Conservation (phyloP, 2,888 invertebrate species). For the Eupithecia pulchellata region DNA sequence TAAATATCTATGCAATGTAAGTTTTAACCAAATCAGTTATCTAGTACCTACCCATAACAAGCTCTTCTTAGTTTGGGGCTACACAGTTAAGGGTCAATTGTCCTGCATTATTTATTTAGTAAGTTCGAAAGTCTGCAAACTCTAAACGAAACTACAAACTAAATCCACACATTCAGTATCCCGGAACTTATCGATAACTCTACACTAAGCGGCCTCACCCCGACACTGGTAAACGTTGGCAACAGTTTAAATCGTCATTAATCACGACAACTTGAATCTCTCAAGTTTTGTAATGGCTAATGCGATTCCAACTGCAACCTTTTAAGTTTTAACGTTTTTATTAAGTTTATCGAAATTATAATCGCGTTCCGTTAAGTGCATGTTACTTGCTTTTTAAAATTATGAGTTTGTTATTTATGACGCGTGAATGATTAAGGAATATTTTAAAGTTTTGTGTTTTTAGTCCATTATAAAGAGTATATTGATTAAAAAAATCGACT, state of each 20-base stretch:
- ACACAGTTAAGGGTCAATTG: background rate
- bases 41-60: background rate
- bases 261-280: slow-evolving; percentile 57
- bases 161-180: slow-evolving; percentile 13
- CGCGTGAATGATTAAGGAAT: slow-evolving; percentile 8
- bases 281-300: slow-evolving; percentile 68
- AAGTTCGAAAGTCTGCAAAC: background rate
- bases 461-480: background rate
- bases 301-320: slow-evolving; percentile 72
- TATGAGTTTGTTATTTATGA: slow-evolving; percentile 9
- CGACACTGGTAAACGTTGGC: slow-evolving; percentile 58
- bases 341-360: slow-evolving; percentile 63
- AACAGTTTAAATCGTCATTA: slow-evolving; percentile 79
- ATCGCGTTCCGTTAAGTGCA: slow-evolving; percentile 58
- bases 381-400: slow-evolving; percentile 25
- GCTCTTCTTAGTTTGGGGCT: background rate
- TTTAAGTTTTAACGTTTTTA: slow-evolving; percentile 67
- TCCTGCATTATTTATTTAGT: background rate
- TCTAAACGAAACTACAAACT: background rate
- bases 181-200: slow-evolving; percentile 29
- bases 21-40: background rate
- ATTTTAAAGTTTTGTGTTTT: background rate
- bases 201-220: slow-evolving; percentile 32
- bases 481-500: too few species aligned
- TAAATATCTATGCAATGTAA: background rate